These are phyloP conservation scores for Tragelaphus buxtoni DNA, from an alignment of 2,113 vertebrate genomes.

Conservation along the genomic window DNA sequence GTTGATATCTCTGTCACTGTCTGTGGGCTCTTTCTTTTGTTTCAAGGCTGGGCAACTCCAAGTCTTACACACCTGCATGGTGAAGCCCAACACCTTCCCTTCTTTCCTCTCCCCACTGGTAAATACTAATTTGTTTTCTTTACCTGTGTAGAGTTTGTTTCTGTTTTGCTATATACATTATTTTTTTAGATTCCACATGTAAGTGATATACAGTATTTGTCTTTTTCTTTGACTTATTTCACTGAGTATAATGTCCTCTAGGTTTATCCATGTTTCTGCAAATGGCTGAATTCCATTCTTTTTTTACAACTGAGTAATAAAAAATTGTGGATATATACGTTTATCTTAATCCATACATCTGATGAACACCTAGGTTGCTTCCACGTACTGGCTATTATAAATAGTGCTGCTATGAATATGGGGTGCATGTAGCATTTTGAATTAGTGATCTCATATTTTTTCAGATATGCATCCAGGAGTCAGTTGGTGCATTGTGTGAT, in stretches of 20 bases:
- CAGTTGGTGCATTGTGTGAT: not conserved
- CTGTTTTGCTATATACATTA: not conserved
- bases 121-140: not conserved
- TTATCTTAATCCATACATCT: no score
- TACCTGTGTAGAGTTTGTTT: not conserved
- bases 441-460: not conserved
- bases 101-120: not conserved
- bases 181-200: not conserved
- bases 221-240: not conserved
- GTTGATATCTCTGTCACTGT: not conserved
- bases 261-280: not conserved
- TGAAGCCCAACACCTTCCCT: not conserved
- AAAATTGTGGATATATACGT: not conserved
- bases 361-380: not conserved
- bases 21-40: not conserved
- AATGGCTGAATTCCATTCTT: not conserved
- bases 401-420: not conserved
- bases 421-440: not conserved
- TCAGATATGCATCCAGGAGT: not conserved
- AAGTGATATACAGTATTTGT: not conserved
- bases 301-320: not conserved
- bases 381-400: not conserved
- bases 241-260: not conserved
- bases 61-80: not conserved
- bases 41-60: not conserved